Percentiles rank a stretch among this genome's conserved stretches.
These are phyloP conservation scores for Varanus salvator DNA, from an alignment of 2,113 vertebrate species.

Conservation along the genomic window DNA sequence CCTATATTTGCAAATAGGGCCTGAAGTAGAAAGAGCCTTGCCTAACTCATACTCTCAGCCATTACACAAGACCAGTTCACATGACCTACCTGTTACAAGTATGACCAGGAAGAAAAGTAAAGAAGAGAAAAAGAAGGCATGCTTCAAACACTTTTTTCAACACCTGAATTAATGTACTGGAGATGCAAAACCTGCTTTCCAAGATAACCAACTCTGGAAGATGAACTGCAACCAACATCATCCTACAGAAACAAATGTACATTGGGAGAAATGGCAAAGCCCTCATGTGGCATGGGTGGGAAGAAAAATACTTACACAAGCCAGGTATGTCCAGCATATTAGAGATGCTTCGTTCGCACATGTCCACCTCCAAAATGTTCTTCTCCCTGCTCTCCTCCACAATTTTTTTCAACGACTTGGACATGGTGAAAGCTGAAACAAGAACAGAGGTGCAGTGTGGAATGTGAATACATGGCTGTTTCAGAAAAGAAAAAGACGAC, in stretches of 20 bases:
- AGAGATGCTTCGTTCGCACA: slow-evolving; percentile 93
- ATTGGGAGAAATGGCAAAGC: background rate
- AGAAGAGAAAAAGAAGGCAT: background rate
- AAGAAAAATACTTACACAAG: slow-evolving; percentile 84
- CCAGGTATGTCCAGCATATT: slow-evolving; percentile 92
- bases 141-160: background rate
- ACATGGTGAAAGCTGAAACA: slow-evolving; percentile 83
- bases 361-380: slow-evolving; percentile 92
- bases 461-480: background rate
- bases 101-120: background rate
- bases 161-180: background rate
- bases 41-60: background rate
- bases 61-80: background rate
- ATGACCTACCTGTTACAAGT: background rate
- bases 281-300: background rate
- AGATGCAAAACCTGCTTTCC: background rate
- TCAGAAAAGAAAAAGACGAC: background rate
- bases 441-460: background rate
- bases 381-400: slow-evolving; percentile 97
- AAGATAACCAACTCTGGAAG: background rate
- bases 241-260: background rate
- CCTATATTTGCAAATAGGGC: background rate
- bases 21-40: background rate
- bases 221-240: background rate
- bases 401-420: slow-evolving; percentile 96